These are phyloP conservation scores for Chymomyza costata DNA, from an alignment of 1,140 invertebrate genomes.

Conservation along the genomic window DNA sequence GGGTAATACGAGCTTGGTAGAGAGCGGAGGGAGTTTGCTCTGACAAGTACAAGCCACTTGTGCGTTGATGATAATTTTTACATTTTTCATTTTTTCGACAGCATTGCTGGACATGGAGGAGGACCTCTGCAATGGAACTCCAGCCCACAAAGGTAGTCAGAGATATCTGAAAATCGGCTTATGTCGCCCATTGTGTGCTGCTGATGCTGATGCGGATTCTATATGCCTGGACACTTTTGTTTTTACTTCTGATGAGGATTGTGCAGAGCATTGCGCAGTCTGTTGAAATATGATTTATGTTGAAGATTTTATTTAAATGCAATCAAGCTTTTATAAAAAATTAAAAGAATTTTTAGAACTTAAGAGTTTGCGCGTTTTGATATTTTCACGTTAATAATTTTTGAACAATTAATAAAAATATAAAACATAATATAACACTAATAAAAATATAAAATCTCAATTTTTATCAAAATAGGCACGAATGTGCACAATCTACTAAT, in stretches of 20 bases:
- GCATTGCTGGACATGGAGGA: background rate
- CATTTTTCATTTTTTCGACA: conserved; percentile 33
- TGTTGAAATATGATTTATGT: conserved; percentile 63
- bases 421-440: no score
- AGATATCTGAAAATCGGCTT: conserved; percentile 71
- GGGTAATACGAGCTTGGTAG: background rate
- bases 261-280: conserved; percentile 30
- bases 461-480: background rate
- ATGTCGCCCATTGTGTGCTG: conserved; percentile 70
- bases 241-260: conserved; percentile 14
- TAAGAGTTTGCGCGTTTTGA: background rate
- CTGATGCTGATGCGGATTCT: conserved; percentile 58
- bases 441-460: background rate
- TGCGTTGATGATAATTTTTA: conserved; percentile 70
- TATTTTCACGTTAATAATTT: no score
- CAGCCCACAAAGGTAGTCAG: background rate
- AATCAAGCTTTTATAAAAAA: conserved; percentile 55
- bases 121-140: no score
- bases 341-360: conserved; percentile 20
- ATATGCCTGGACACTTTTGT: conserved; percentile 44
- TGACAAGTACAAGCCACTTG: conserved; percentile 72
- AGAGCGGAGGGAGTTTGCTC: background rate
- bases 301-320: conserved; percentile 60
- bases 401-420: no score
- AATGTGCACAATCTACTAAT: background rate